A percentile compares a stretch with the other conserved stretches of the same genome.
These are phyloP conservation scores for Idris sp. DNA, from an alignment of 1,140 invertebrate species.

Conservation along the genomic window DNA sequence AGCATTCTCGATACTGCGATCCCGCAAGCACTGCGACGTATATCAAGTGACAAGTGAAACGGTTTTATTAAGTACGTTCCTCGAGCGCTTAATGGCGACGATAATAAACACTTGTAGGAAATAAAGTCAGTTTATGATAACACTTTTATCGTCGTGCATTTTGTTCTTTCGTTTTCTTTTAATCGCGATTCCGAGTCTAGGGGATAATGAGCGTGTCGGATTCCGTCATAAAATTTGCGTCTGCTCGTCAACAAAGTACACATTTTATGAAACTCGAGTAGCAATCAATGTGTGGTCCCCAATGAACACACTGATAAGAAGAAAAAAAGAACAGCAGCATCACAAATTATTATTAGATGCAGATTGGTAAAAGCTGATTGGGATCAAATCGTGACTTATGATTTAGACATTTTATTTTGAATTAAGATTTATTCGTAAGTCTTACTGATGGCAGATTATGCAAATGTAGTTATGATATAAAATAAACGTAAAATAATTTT, in stretches of 20 bases:
- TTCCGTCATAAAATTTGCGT: slow-evolving; percentile 27
- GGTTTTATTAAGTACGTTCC: slow-evolving; percentile 59
- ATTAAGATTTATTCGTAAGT: too few species aligned
- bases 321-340: too few species aligned
- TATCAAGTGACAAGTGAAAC: slow-evolving; percentile 60
- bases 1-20: slow-evolving; percentile 30
- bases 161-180: slow-evolving; percentile 42
- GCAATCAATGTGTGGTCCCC: slow-evolving; percentile 5
- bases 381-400: too few species aligned
- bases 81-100: slow-evolving; percentile 41
- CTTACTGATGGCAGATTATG: too few species aligned
- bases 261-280: slow-evolving; percentile 24
- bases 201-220: slow-evolving; percentile 46
- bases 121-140: slow-evolving; percentile 56
- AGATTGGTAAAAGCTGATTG: too few species aligned
- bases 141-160: slow-evolving; percentile 45
- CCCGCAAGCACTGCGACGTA: slow-evolving; percentile 36
- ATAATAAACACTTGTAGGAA: slow-evolving; percentile 58
- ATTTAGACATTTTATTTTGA: too few species aligned
- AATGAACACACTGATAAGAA: background rate
- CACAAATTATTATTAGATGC: too few species aligned
- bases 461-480: too few species aligned
- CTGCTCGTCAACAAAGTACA: slow-evolving; percentile 41
- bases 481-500: too few species aligned
- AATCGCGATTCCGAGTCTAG: slow-evolving; percentile 22